Percentiles rank a stretch among this genome's conserved stretches.
Evolutionary conservation across 1,140 invertebrate genomes (phyloP).

Genomic region (Hermetia illucens): DNA sequence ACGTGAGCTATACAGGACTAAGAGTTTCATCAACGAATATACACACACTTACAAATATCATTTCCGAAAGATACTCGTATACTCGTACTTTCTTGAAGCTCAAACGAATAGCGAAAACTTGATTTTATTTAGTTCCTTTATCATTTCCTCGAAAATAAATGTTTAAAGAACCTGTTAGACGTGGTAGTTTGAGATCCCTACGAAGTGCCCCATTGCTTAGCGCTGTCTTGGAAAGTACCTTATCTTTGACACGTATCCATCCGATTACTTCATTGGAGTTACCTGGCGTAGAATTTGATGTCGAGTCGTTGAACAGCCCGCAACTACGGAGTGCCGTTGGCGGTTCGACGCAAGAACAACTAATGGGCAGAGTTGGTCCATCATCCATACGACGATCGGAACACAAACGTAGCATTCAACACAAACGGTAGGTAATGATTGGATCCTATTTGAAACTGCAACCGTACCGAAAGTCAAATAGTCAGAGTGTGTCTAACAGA

Average conservation of each 20-base stretch:
- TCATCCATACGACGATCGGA: neutral
- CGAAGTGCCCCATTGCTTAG: conserved; percentile 27
- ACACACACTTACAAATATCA: neutral
- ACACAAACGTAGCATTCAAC: neutral
- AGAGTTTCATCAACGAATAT: neutral
- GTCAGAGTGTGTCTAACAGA: no score
- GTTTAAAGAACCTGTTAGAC: conserved; percentile 29
- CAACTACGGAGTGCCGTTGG: neutral
- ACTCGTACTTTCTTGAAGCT: neutral
- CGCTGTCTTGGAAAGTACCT: conserved; percentile 27
- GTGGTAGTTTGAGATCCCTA: conserved; percentile 30
- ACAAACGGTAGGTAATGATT: conserved; percentile 1
- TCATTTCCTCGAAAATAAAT: no score
- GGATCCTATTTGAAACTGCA: neutral
- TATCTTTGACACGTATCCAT: conserved; percentile 28
- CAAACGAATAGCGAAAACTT: neutral
- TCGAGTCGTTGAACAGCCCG: conserved; percentile 18
- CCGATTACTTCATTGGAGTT: conserved; percentile 29
- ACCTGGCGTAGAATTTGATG: conserved; percentile 26
- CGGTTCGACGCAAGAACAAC: conserved; percentile 7
- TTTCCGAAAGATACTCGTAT: neutral
- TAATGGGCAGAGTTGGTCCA: neutral
- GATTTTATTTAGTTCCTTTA: no score
- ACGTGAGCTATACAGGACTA: neutral
- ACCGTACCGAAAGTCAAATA: no score